Base-by-base conservation (phyloP, 2,888 invertebrate genomes). In the Pandemis corylana region DNA sequence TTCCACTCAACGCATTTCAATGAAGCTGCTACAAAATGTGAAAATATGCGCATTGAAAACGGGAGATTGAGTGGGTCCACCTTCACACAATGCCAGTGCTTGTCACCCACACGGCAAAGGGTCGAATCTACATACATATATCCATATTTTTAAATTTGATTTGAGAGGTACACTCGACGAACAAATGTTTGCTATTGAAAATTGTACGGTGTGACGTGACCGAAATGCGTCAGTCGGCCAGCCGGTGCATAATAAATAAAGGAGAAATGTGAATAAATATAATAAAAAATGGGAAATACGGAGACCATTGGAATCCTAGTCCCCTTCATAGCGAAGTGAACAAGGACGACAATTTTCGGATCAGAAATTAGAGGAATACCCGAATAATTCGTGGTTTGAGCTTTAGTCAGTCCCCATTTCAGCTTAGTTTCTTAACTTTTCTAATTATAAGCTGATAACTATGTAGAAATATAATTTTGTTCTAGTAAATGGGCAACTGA, bases 161-260 rank as follows among this genome's bases (percentile, higher is more conserved):
- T 94, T 92, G 85, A 84, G 86, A 89, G 81, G 77, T 77, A 79
- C 84, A 84, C 86, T 90, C 77, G 81, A 83, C 85, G 90, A 88
- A 88, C 94, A 90, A 94, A 94, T 94, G 92, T 94, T 94, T 94
- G 90, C 94, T 87, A 92, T 93, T 93, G 93, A 90, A 94, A 93
- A 92, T 93, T 91, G 92, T 87, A 88, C 84, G 85, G 85, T 83
- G 86, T 90, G 90, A 90, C 92, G 93, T 93, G 93, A 92, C 90
- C 86, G 87, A 92, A 93, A 91, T 88, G 87, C 87, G 82, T 83
- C 85, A 79, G 70, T 75, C 75, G 78, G 75, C 68, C 79, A 82
- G 82, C 81, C 82, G 85, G 85, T 88, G 88, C 87, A 88, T 89
- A 87, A 84, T 85, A 87, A 83, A 70, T 65, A 20, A 42, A 49